Percentiles rank a stretch among this genome's conserved stretches.
phyloP scores from a whole-genome alignment of 2,113 vertebrate species.

The Pachyramphus minor region DNA sequence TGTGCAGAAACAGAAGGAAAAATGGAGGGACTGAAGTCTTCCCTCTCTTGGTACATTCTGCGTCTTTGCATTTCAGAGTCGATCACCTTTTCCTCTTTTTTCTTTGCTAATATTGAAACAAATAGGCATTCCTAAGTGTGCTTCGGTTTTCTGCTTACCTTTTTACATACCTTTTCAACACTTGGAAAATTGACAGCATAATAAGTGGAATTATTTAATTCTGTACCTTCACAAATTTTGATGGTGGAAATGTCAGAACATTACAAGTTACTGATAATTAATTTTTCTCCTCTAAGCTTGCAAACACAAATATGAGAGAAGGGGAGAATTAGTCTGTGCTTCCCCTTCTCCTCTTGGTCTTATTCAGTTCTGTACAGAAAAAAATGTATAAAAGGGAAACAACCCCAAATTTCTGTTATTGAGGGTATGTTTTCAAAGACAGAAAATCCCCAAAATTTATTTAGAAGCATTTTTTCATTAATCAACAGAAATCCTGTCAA shows the following conservation, averaged over 20 bases:
- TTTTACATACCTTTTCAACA: not conserved
- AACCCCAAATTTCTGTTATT: not conserved
- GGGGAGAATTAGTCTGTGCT: not conserved
- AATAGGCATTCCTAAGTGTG: not conserved
- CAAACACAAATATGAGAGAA: not conserved
- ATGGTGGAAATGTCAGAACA: not conserved
- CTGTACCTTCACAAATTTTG: not conserved
- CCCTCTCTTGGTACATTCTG: not conserved
- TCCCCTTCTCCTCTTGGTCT: not conserved
- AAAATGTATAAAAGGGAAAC: not conserved
- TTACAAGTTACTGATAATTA: not conserved
- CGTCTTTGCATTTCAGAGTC: not conserved
- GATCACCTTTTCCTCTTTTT: not conserved
- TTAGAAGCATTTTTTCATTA: not conserved
- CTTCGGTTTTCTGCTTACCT: not conserved
- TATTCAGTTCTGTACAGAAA: fast-evolving
- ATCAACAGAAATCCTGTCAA: not conserved
- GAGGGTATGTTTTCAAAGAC: not conserved
- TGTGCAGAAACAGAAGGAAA: not conserved
- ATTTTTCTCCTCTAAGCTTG: not conserved
- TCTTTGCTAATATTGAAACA: not conserved
- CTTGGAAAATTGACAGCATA: not conserved
- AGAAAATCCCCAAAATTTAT: not conserved
- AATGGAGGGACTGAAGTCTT: not conserved
- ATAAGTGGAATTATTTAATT: not conserved